Evolutionary conservation across 2,113 vertebrate genomes (phyloP).

Genomic region (Numenius arquata): DNA sequence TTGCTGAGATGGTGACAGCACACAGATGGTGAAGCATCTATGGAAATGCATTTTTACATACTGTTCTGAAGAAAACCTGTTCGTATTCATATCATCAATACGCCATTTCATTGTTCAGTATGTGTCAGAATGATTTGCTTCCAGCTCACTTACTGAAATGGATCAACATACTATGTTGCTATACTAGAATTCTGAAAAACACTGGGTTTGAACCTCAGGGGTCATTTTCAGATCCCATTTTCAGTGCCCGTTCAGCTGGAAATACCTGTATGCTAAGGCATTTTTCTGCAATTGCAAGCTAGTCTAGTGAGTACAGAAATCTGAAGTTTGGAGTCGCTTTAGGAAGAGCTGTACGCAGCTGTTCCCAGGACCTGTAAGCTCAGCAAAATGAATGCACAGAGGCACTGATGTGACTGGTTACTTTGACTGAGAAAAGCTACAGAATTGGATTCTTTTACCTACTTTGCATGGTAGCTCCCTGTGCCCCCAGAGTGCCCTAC

Average conservation of each 20-base stretch:
- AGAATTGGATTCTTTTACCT: background rate
- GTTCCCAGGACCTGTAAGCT: background rate
- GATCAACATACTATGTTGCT: background rate
- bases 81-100: background rate
- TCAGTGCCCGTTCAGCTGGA: background rate
- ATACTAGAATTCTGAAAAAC: background rate
- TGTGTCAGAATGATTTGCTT: background rate
- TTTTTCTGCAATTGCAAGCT: background rate
- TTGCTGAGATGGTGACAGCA: background rate
- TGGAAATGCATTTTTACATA: background rate
- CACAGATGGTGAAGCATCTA: background rate
- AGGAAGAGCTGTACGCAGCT: background rate
- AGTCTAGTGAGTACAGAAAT: background rate
- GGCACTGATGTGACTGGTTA: background rate
- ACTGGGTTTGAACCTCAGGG: background rate
- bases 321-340: background rate
- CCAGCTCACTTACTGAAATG: background rate
- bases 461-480: background rate
- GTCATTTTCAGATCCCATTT: background rate
- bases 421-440: background rate
- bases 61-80: background rate
- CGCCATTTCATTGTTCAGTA: background rate
- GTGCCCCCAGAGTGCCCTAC: background rate
- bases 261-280: background rate
- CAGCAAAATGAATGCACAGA: background rate